These are phyloP conservation scores for Elaphurus davidianus DNA, from an alignment of 2,113 vertebrate species.

Conservation along the genomic window DNA sequence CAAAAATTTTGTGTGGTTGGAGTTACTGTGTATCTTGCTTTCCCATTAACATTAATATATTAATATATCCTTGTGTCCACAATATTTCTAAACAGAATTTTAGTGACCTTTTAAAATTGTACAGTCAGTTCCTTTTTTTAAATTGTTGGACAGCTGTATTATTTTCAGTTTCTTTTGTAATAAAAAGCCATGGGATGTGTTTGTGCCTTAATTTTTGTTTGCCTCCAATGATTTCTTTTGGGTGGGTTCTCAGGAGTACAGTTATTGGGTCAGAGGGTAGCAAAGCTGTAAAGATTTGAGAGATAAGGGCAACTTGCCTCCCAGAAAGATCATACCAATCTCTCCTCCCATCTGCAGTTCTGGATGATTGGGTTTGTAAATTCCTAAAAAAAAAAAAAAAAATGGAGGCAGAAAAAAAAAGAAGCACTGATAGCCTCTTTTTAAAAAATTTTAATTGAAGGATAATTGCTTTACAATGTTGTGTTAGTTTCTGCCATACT, in stretches of 20 bases:
- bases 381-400: neutral
- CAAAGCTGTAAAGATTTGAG: neutral
- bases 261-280: constrained; percentile 8
- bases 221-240: constrained; percentile 22
- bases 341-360: neutral
- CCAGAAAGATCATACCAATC: neutral
- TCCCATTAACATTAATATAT: neutral
- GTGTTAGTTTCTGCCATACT: neutral
- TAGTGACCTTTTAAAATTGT: neutral
- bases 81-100: constrained; percentile 14
- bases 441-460: neutral
- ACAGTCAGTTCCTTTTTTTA: neutral
- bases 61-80: neutral
- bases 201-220: constrained; percentile 25
- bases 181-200: neutral
- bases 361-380: neutral
- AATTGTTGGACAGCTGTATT: neutral
- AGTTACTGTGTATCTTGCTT: neutral
- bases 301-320: neutral
- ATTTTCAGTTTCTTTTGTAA: neutral
- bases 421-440: neutral
- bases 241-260: constrained; percentile 9
- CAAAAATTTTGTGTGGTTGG: neutral
- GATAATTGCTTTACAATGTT: neutral
- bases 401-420: neutral